A percentile compares a stretch with the other conserved stretches of the same genome.
Evolutionary conservation across 1,140 invertebrate genomes (phyloP).

Genomic region (Lasioglossum albipes): DNA sequence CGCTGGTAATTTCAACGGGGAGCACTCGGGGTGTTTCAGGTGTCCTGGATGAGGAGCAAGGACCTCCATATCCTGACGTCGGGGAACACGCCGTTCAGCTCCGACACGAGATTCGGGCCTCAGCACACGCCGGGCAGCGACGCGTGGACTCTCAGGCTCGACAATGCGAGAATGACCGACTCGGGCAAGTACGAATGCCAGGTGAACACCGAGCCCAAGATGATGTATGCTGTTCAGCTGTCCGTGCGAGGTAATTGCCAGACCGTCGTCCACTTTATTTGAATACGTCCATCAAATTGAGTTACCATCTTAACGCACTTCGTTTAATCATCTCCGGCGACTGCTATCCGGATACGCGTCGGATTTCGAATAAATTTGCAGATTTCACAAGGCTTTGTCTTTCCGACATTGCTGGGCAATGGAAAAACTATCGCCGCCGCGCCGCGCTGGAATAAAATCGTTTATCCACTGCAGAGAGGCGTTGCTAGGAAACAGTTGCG

Average conservation of each 20-base stretch:
- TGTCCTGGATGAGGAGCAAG: slow-evolving; percentile 87
- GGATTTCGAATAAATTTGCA: too few relatives aligned
- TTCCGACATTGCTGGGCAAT: too few relatives aligned
- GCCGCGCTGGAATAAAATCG: too few relatives aligned
- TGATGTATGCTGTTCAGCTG: slow-evolving; percentile 85
- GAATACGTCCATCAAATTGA: slow-evolving; percentile 26
- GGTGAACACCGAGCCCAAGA: slow-evolving; percentile 90
- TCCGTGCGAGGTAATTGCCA: slow-evolving; percentile 82
- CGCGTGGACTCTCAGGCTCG: slow-evolving; percentile 86
- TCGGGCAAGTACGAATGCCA: slow-evolving; percentile 89
- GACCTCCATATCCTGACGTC: slow-evolving; percentile 89
- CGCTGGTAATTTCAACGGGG: slow-evolving; percentile 1
- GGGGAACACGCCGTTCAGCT: slow-evolving; percentile 85
- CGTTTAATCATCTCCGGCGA: slow-evolving; percentile 32
- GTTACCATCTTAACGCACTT: slow-evolving; percentile 16
- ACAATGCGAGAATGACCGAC: slow-evolving; percentile 83
- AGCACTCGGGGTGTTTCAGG: slow-evolving; percentile 78
- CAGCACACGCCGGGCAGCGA: slow-evolving; percentile 81
- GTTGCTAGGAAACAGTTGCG: too few relatives aligned
- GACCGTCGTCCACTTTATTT: background rate
- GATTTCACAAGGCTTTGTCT: too few relatives aligned
- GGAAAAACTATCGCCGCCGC: too few relatives aligned
- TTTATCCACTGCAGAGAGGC: too few relatives aligned
- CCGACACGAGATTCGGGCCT: slow-evolving; percentile 84
- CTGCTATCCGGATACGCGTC: background rate